Evolutionary conservation across 1,140 invertebrate species (phyloP), one percentile per base, ranked within the genome.

Genomic region (Tigriopus japonicus): DNA sequence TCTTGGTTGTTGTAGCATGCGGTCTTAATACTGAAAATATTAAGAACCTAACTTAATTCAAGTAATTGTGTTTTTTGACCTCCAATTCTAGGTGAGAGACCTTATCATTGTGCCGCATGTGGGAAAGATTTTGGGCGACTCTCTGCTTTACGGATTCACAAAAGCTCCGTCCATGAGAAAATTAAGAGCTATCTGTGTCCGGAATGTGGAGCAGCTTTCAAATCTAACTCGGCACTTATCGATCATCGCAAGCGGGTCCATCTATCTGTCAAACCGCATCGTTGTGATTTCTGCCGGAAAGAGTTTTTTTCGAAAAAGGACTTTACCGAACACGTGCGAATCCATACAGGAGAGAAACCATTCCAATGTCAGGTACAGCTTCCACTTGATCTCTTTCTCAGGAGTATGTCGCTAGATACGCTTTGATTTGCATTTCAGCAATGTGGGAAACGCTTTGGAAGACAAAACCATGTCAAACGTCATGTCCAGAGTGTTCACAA

Each of bases 291-390:
- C 10, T 49, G 45, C 45, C n/a, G 3, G 3, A 49, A 49, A 21
- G 45, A 49, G n/a, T 85, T 85, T 65, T 74, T 80, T 6, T 76
- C 82, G 1, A 83, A 82, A 67, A 81, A 79, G 17, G 82, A 81
- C 0, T 67, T 81, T 10, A 76, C 77, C 63, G 75, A 74, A 59
- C 81, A 81, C 67, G 70, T 73, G 56, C 74, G 73, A 66, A 79
- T 74, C 45, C 85, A 84, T 67, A 79, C 77, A 13, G 77, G 76
- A 1, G 73, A 76, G 62, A 75, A 74, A 63, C 74, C 74, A 6
- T 67, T 62, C 60, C 62, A 61, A 42, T 68, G 65, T 49, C 45
- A 49, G 10, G 45, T 49, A 49, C n/a, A n/a, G n/a, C n/a, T n/a
- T n/a, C n/a, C n/a, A n/a, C n/a, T n/a, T n/a, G n/a, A 15, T 17